Conservation (phyloP, 1,140 invertebrate species). For the Brachionus sp. region DNA sequence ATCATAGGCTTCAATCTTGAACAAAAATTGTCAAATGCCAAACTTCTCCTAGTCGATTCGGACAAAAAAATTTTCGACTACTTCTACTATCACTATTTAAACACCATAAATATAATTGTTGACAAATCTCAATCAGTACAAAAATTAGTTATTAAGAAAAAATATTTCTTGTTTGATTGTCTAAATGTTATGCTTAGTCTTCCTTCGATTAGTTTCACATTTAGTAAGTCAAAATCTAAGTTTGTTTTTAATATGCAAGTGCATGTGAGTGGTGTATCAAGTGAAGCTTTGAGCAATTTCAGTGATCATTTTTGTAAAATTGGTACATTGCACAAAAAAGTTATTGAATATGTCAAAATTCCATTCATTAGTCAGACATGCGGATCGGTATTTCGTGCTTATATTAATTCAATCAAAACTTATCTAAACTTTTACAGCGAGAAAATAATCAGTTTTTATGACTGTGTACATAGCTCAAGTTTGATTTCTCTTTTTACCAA, state of each 20-base stretch:
- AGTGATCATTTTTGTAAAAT: not conserved
- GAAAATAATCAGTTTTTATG: not conserved
- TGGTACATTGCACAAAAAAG: not conserved
- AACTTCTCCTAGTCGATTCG: conserved; percentile 23
- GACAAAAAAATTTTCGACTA: not conserved
- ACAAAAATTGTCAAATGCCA: not conserved
- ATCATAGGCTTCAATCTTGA: conserved; percentile 9
- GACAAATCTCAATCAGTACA: not conserved
- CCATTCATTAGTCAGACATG: not conserved
- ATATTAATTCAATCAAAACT: not conserved
- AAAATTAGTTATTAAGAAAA: not conserved
- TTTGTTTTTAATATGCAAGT: conserved; percentile 11
- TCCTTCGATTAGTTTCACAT: conserved; percentile 12
- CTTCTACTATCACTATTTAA: conserved; percentile 36
- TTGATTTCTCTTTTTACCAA: not conserved
- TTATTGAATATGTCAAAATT: not conserved
- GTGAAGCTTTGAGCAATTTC: conserved; percentile 1
- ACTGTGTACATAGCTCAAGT: not conserved
- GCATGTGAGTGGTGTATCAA: conserved; percentile 27
- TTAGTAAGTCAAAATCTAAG: not conserved
- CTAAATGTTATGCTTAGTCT: conserved; percentile 13
- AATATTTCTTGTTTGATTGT: not conserved
- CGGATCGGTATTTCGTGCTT: conserved; percentile 24
- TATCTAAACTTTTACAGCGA: conserved; percentile 4
- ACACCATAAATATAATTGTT: conserved; percentile 9